Percentiles rank a stretch among this genome's conserved stretches.
Evolutionary conservation across 2,113 vertebrate species (phyloP).

Genomic region (Anser cygnoides): DNA sequence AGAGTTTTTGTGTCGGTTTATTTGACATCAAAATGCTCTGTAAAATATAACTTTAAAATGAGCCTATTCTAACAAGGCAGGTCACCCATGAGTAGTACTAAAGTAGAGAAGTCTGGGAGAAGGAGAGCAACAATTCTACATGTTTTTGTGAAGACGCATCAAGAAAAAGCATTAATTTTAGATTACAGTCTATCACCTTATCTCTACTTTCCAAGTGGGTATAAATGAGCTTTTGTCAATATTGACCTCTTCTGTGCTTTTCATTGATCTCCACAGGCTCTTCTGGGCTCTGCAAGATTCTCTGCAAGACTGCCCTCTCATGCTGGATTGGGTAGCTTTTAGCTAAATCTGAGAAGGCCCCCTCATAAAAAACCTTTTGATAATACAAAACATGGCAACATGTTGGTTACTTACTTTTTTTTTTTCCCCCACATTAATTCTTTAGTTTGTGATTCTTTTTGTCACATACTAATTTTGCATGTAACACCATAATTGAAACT

Average conservation of each 20-base stretch:
- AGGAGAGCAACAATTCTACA: not conserved
- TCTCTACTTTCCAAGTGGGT: not conserved
- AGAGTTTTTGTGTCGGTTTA: not conserved
- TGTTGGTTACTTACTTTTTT: not conserved
- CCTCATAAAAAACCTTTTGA: not conserved
- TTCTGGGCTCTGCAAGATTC: not conserved
- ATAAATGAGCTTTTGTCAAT: not conserved
- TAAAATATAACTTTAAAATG: not conserved
- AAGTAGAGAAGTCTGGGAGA: not conserved
- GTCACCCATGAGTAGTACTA: not conserved
- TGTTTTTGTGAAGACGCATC: not conserved
- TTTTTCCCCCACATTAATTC: not conserved
- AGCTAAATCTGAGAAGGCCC: not conserved
- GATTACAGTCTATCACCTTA: not conserved
- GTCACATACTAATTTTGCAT: not conserved
- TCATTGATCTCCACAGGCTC: not conserved
- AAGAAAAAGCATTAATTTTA: not conserved
- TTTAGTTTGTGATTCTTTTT: not conserved
- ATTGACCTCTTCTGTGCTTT: not conserved
- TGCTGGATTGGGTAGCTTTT: fast-evolving
- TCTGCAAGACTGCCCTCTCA: not conserved
- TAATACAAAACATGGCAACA: not conserved
- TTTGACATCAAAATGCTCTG: not conserved
- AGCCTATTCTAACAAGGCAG: not conserved
- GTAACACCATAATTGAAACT: not conserved